phyloP scores from a whole-genome alignment of 2,113 vertebrate species.

The Hippocampus guttulatus region DNA sequence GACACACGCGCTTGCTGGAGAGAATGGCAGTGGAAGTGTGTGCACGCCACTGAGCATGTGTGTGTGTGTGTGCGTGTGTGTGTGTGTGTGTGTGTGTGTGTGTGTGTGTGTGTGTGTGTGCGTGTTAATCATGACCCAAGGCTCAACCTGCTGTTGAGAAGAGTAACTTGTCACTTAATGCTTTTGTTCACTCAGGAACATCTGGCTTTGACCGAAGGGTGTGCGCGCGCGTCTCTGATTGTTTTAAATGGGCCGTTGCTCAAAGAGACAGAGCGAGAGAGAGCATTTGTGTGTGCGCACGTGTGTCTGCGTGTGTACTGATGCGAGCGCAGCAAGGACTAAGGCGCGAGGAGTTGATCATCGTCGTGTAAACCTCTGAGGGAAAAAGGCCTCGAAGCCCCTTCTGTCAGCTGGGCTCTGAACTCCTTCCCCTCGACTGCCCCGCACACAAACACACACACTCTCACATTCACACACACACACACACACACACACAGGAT shows the following conservation, averaged over 20 bases:
- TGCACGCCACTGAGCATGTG: conserved; percentile 25
- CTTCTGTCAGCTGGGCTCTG: conserved; percentile 71
- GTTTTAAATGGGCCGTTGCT: conserved; percentile 50
- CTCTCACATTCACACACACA: conserved; percentile 14
- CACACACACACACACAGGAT: conserved; percentile 29
- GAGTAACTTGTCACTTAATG: conserved; percentile 68
- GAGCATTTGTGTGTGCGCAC: conserved; percentile 32
- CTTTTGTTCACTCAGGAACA: conserved; percentile 66
- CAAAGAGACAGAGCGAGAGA: conserved; percentile 35
- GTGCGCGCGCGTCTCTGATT: conserved; percentile 18
- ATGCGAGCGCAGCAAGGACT: conserved; percentile 51
- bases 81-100: conserved; percentile 28
- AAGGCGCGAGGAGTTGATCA: conserved; percentile 70
- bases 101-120: conserved; percentile 29
- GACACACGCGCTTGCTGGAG: conserved; percentile 53
- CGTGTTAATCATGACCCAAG: conserved; percentile 65
- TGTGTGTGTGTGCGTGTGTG: conserved; percentile 31
- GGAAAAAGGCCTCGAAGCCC: conserved; percentile 67
- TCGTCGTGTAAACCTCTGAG: conserved; percentile 67
- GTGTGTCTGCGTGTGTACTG: conserved; percentile 36
- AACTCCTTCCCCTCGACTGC: conserved; percentile 62
- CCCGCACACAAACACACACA: conserved; percentile 22
- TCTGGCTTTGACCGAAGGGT: conserved; percentile 69
- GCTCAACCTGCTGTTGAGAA: conserved; percentile 70
- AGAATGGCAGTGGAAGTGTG: conserved; percentile 46